Evolutionary conservation across 1,140 invertebrate genomes (phyloP), one percentile per base, ranked within the genome.

Genomic region (Chrysopa pallens): DNA sequence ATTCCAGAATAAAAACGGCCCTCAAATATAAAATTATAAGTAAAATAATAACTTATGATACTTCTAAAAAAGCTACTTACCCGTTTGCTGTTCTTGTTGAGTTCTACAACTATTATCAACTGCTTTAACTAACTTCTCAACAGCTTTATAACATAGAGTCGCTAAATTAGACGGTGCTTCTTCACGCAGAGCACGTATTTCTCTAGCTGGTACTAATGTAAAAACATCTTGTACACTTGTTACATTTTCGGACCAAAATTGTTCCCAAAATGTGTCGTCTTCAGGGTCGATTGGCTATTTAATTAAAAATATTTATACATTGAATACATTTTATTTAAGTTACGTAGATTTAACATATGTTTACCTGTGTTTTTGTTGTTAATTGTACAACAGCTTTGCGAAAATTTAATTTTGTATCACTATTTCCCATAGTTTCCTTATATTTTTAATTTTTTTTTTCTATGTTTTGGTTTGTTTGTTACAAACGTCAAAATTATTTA

Each of bases 141-240:
- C 91, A 38, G 91, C 89, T 68, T 98, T 98, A 60, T 96, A 97
- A 60, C 92, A 96, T 12, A 99, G 66, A n/a, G 92, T 98, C 0
- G 95, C 93, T 41, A 99, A 66, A 69, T 98, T 98, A n/a, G 89
- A 87, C 1, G 96, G 95, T 8, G 90, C 88, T 58, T 96, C 91
- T 68, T 97, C 92, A 11, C 94, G 64, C 42, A 99, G 65, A 11
- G 84, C 80, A 43, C 95, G 71, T 48, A 99, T 94, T 66, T 96
- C 92, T 11, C 80, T 73, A 9, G 92, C 86, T 23, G 93, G 91
- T 38, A 98, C 87, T 45, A 98, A 63, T 6, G 90, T 89, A 57
- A 98, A 99, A 12, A 99, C 85, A 74, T 99, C 95, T 65, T 95
- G 91, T 2, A 95, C 79, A 55, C 77, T 86, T 2, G 87, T 87